Percentiles rank a stretch among this genome's conserved stretches.
These are phyloP conservation scores for Myrmecobius fasciatus DNA, from an alignment of 2,113 vertebrate species.

Conservation along the genomic window DNA sequence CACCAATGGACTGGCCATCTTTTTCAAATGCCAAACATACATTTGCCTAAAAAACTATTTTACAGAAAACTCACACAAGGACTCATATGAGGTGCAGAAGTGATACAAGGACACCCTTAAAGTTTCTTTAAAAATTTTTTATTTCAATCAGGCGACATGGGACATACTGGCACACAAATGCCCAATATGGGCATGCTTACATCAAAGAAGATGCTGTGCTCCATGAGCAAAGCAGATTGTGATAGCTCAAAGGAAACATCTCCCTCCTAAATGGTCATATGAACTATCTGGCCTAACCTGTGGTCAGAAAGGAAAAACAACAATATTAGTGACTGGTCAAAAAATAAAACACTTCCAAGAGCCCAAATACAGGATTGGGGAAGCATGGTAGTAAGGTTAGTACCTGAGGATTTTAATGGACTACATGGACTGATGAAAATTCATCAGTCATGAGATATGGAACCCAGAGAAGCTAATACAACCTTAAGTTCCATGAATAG, in stretches of 20 bases:
- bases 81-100: not conserved
- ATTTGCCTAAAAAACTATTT: not conserved
- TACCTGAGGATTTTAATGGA: not conserved
- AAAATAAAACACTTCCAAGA: not conserved
- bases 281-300: not conserved
- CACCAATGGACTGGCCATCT: not conserved
- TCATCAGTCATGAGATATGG: not conserved
- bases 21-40: not conserved
- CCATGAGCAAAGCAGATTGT: too few relatives aligned
- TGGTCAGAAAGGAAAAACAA: not conserved
- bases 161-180: not conserved
- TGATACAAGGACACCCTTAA: not conserved
- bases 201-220: too few relatives aligned
- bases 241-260: not conserved
- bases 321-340: not conserved
- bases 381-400: not conserved
- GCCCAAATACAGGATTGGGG: not conserved
- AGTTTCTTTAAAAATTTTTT: not conserved
- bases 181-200: not conserved
- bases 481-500: not conserved
- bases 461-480: not conserved
- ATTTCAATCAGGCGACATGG: not conserved
- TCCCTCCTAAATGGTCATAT: too few relatives aligned
- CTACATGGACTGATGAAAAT: not conserved
- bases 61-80: not conserved